A percentile compares a stretch with the other conserved stretches of the same genome.
phyloP scores from a whole-genome alignment of 1,140 invertebrate species.

The Spodoptera frugiperda region DNA sequence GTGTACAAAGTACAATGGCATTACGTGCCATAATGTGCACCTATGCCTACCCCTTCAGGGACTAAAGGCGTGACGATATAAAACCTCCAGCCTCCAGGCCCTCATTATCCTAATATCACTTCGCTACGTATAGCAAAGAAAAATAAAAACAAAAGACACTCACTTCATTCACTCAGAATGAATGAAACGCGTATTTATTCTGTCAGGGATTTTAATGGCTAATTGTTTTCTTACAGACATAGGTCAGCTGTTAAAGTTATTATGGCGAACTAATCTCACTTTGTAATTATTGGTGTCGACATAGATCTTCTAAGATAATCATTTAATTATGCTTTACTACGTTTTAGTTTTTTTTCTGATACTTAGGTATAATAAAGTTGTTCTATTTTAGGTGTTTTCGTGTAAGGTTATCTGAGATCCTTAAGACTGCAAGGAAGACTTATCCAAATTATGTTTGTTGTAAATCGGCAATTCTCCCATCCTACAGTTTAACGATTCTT shows the following conservation, averaged over 20 bases:
- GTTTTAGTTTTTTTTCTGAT: background rate
- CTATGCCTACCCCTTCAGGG: too few relatives aligned
- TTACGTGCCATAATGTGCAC: too few relatives aligned
- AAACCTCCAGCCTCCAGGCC: too few relatives aligned
- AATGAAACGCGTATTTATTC: background rate
- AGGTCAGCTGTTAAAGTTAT: slow-evolving; percentile 12
- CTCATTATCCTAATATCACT: background rate
- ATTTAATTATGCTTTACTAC: background rate
- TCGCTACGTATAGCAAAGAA: background rate
- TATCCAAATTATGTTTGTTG: too few relatives aligned
- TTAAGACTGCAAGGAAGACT: too few relatives aligned
- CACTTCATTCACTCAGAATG: slow-evolving; percentile 6
- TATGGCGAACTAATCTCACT: background rate
- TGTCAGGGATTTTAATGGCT: slow-evolving; percentile 3
- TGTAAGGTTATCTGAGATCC: too few relatives aligned
- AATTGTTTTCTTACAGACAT: slow-evolving; percentile 10
- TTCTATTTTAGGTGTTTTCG: too few relatives aligned
- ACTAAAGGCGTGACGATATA: too few relatives aligned
- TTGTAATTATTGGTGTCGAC: background rate
- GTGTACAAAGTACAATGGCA: too few relatives aligned
- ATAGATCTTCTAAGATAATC: background rate
- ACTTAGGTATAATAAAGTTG: too few relatives aligned
- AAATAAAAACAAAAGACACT: background rate
- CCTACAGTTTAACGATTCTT: too few relatives aligned
- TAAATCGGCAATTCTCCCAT: too few relatives aligned